phyloP scores from a whole-genome alignment of 1,140 invertebrate species.

The Neomicropteryx cornuta region DNA sequence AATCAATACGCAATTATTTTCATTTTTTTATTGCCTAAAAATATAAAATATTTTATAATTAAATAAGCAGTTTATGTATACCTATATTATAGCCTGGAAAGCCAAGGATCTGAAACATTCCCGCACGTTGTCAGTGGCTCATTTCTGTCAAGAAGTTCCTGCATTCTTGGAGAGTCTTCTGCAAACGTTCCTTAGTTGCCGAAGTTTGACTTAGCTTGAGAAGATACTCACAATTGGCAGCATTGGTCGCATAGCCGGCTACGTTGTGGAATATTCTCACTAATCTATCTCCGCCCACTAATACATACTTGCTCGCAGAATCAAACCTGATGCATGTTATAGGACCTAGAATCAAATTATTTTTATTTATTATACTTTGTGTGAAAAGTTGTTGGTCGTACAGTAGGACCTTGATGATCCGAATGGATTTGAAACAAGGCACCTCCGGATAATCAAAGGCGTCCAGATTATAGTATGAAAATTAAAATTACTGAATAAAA shows the following conservation, averaged over 20 bases:
- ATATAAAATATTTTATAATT: too few relatives aligned
- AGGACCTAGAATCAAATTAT: conserved; percentile 42
- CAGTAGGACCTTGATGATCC: neutral
- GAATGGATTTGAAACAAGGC: too few relatives aligned
- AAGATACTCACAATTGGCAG: conserved; percentile 52
- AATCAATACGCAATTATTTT: too few relatives aligned
- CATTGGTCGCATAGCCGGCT: conserved; percentile 58
- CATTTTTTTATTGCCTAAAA: too few relatives aligned
- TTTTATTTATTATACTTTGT: neutral
- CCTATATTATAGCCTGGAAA: too few relatives aligned
- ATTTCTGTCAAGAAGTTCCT: conserved; percentile 44
- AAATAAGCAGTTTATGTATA: too few relatives aligned
- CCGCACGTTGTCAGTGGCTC: conserved; percentile 18
- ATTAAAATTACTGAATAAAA: too few relatives aligned
- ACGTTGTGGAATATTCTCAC: conserved; percentile 75
- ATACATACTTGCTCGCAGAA: conserved; percentile 58
- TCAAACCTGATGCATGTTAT: conserved; percentile 64
- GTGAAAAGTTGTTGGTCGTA: neutral
- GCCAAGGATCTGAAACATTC: too few relatives aligned
- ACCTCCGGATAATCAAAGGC: neutral
- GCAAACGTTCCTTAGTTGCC: conserved; percentile 61
- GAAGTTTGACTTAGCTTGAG: conserved; percentile 50
- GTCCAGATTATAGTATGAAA: too few relatives aligned
- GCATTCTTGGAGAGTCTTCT: conserved; percentile 55
- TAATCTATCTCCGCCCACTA: conserved; percentile 62